Conservation (phyloP, 1,140 invertebrate species). For the Drosophila ficusphila region DNA sequence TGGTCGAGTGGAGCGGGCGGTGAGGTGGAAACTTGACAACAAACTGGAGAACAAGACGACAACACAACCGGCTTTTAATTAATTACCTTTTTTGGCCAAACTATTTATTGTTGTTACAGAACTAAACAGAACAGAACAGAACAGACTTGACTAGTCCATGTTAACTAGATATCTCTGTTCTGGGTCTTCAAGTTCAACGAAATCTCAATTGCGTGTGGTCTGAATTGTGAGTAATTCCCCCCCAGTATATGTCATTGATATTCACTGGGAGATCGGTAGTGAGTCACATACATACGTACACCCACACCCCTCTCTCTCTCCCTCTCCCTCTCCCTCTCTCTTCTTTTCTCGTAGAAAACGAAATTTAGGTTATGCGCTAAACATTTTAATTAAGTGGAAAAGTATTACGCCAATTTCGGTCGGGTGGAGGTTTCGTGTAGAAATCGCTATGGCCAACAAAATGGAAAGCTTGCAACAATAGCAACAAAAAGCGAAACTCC, state of each 20-base stretch:
- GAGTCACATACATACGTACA: constrained; percentile 10
- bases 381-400: constrained; percentile 82
- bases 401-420: constrained; percentile 80
- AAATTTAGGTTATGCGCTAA: constrained; percentile 79
- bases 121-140: constrained; percentile 19
- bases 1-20: background rate
- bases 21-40: constrained; percentile 17
- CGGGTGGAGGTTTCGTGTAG: constrained; percentile 48
- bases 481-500: constrained; percentile 77
- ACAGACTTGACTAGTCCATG: constrained; percentile 9
- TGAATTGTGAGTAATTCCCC: constrained; percentile 10
- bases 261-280: constrained; percentile 7
- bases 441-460: constrained; percentile 75
- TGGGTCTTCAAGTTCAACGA: constrained; percentile 68
- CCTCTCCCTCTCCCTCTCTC: background rate
- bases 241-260: constrained; percentile 65
- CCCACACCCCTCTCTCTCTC: background rate
- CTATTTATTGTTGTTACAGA: constrained; percentile 71
- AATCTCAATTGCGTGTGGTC: constrained; percentile 60
- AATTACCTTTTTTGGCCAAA: constrained; percentile 81
- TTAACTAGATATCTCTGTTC: constrained; percentile 25
- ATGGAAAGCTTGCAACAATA: constrained; percentile 65
- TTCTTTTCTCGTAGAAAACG: constrained; percentile 44
- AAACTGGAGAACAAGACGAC: constrained; percentile 33
- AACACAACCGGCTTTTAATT: constrained; percentile 78